Evolutionary conservation across 2,797 vertebrate genomes (phyloP), one percentile per base, ranked within the genome.

Genomic region (Meriones psammophilus): DNA sequence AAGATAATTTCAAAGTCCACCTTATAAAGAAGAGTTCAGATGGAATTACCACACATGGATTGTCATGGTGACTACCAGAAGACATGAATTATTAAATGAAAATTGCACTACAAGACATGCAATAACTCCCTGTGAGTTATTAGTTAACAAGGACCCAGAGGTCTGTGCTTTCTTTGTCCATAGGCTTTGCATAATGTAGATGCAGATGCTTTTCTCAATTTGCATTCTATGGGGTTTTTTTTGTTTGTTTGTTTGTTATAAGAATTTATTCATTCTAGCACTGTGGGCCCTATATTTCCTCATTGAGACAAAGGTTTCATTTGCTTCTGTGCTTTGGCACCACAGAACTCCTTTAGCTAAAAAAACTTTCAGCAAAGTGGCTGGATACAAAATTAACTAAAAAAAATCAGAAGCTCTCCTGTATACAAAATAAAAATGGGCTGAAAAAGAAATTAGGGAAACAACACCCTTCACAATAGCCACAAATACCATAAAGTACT

Each of bases 151-250:
- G 50, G 30, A 8, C 77, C 2, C 56, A 18, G 8, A 79, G 17
- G 50, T 56, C 30, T n/a, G 30, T 2, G n/a, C 15, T 15, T 54
- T 36, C 30, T 58, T 36, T 80, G 22, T 39, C 22, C 56, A 62
- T 36, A 26, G 12, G 3, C 8, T 50, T 86, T 88, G 17, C 56
- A 58, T 58, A 18, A 18, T 58, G 56, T 18, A 58, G 14, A 58
- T 58, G 73, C 71, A 18, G 7, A 13, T 28, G 26, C 24, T 81
- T 76, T 91, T 93, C 46, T 84, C 85, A 91, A 71, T 68, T 95
- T 30, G 69, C 4, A 33, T 76, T 93, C 3, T 89, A 24, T 20
- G 69, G 39, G n/a, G n/a, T n/a, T n/a, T n/a, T n/a, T 39, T 42
- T 42, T 42, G 42, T 42, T 42, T 42, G 42, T 42, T 42, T 42